phyloP scores from a whole-genome alignment of 1,140 invertebrate genomes.

The Drosophila sucinea region DNA sequence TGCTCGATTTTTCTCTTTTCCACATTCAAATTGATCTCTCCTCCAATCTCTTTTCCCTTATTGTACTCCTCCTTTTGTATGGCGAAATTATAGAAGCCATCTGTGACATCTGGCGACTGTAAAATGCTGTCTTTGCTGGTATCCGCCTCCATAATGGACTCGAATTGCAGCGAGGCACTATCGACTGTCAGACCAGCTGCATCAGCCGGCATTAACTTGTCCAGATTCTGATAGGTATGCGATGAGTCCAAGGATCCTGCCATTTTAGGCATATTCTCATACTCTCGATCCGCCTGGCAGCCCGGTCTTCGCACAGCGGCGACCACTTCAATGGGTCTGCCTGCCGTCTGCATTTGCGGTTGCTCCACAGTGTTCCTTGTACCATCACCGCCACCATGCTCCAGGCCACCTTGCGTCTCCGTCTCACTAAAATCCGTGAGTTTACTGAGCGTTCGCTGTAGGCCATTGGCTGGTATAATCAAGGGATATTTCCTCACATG shows the following conservation, averaged over 20 bases:
- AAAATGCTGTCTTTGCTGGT: slow-evolving; percentile 60
- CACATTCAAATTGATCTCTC: slow-evolving; percentile 73
- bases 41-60: slow-evolving; percentile 69
- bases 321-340: slow-evolving; percentile 59
- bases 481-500: slow-evolving; percentile 94
- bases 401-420: background rate
- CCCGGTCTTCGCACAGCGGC: slow-evolving; percentile 51
- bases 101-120: slow-evolving; percentile 78
- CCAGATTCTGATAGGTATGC: slow-evolving; percentile 78
- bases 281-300: slow-evolving; percentile 51
- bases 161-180: slow-evolving; percentile 79
- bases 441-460: slow-evolving; percentile 86
- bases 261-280: slow-evolving; percentile 62
- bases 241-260: slow-evolving; percentile 9
- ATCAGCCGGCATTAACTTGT: slow-evolving; percentile 63
- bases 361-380: background rate
- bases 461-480: slow-evolving; percentile 89
- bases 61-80: slow-evolving; percentile 82
- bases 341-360: slow-evolving; percentile 17
- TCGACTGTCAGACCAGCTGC: slow-evolving; percentile 70
- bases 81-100: slow-evolving; percentile 81
- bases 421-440: slow-evolving; percentile 83
- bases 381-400: background rate
- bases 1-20: slow-evolving; percentile 44
- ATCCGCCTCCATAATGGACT: slow-evolving; percentile 77